Percentiles rank a stretch among this genome's conserved stretches.
Conservation (phyloP, 2,113 vertebrate species). For the Cyrtonyx montezumae region DNA sequence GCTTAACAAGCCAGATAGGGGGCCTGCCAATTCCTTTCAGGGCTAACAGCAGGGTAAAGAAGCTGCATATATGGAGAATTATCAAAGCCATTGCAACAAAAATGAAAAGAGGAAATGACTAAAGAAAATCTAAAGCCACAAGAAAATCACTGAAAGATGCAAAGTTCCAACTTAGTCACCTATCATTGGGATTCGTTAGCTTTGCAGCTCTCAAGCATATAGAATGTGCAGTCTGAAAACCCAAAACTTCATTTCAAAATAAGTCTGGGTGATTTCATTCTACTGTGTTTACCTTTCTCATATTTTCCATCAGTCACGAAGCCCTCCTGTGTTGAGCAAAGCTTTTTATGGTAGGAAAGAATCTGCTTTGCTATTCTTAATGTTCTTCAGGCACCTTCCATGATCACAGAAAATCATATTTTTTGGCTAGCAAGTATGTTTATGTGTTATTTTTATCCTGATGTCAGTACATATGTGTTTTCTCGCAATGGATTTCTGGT, state of each 20-base stretch:
- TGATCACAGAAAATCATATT: not conserved
- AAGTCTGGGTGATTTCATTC: not conserved
- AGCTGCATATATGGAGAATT: not conserved
- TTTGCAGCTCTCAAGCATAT: not conserved
- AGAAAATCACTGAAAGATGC: not conserved
- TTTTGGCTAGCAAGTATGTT: not conserved
- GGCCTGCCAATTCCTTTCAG: conserved; percentile 43
- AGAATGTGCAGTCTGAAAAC: not conserved
- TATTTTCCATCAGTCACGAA: conserved; percentile 49
- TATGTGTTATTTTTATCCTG: conserved; percentile 11
- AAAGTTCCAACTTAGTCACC: not conserved
- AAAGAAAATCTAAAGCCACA: conserved; percentile 17
- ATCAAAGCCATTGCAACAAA: not conserved
- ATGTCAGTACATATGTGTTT: not conserved
- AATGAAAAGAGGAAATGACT: not conserved
- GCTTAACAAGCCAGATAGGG: conserved; percentile 42
- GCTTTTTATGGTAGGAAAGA: conserved; percentile 46
- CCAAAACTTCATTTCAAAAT: conserved; percentile 25
- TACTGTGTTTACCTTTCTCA: conserved; percentile 44
- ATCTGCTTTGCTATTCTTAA: conserved; percentile 37
- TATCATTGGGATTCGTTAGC: not conserved
- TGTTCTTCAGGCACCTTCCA: conserved; percentile 31
- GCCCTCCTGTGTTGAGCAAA: not conserved
- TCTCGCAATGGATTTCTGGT: not conserved
- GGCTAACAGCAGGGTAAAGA: conserved; percentile 24